These are phyloP conservation scores for Palythoa grandiflora DNA, from an alignment of 92 coral and sea anemone genomes.

Conservation along the genomic window DNA sequence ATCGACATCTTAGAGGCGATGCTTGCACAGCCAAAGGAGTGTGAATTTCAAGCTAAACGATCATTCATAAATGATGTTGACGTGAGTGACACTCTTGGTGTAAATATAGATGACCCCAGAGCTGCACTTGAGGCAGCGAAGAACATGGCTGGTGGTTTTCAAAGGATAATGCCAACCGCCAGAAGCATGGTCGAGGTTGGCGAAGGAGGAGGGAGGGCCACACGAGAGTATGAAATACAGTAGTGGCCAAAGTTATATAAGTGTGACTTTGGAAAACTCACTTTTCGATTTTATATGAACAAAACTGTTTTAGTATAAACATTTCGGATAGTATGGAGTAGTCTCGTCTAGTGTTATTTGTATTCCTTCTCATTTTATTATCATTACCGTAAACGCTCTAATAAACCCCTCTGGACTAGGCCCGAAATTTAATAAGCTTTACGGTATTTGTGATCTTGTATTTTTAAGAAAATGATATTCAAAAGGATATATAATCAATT, in stretches of 20 bases:
- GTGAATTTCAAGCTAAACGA: background rate
- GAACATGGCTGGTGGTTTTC: slow-evolving; percentile 12
- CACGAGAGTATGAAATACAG: slow-evolving; percentile 29
- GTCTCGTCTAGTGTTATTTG: background rate
- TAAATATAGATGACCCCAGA: slow-evolving; percentile 1
- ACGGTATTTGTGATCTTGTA: background rate
- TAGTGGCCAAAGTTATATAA: slow-evolving; percentile 40
- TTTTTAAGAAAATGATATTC: background rate
- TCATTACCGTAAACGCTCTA: no score
- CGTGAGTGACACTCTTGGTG: background rate
- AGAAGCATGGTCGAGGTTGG: slow-evolving; percentile 21
- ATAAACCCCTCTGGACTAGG: no score
- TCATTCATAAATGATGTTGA: background rate
- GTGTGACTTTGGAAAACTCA: slow-evolving; percentile 28
- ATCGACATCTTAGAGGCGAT: background rate
- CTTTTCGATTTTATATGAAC: slow-evolving; percentile 28
- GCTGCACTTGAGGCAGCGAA: slow-evolving; percentile 37
- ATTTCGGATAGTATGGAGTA: background rate
- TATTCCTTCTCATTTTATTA: background rate
- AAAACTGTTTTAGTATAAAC: slow-evolving; percentile 3
- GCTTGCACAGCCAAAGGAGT: background rate
- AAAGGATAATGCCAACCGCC: slow-evolving; percentile 13
- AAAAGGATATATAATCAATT: background rate
- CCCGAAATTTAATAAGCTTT: background rate
- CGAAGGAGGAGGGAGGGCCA: slow-evolving; percentile 39